Base-by-base conservation (phyloP, 35 echinoderm and acorn worm genomes). In the Acanthaster planci region DNA sequence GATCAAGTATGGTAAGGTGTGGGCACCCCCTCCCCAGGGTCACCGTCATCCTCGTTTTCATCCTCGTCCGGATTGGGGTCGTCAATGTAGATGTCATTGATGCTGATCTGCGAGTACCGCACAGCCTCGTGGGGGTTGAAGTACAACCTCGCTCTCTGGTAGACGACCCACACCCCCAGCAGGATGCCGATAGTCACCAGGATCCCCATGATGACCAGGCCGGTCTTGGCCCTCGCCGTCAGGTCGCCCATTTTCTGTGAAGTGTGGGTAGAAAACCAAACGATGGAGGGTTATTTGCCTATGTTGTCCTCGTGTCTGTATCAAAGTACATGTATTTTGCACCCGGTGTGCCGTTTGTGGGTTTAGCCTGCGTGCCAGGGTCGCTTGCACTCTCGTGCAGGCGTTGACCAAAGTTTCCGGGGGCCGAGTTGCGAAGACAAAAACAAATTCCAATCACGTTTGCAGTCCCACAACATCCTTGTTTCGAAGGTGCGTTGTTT, bases 61-160 rank as follows among this genome's bases (percentile, higher is more conserved):
- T 51, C 23, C 42, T 47, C 67, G 84, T 86, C 84, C 77, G 67
- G 40, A 77, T 77, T 76, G 64, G 76, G 35, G 34, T 68, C 84
- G 44, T 86, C 84, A 8, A 78, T 68, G 84, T 77, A 86, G 44
- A 77, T 76, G 54, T 86, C 84, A 34, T 86, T 68, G 44, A 86
- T 86, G 84, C 52, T 39, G 84, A 86, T 86, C 40, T 68, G 84
- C 10, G 84, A 53, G 51, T 86, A 86, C 44, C 76, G 84, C 39
- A 86, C 76, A 44, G 75, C 67, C 44, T 77, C 50, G 67, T 76
- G 26, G 38, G 84, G 84, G 17, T 86, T 67, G 38, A 51, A 32
- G 67, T 76, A 86, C 22, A 68, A 32, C 40, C 77, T 68, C 38
- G 76, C 75, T 51, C 76, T 76, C 50, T 86, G 84, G 51, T 78